phyloP scores from a whole-genome alignment of 2,888 invertebrate genomes.

The Coecobrya sp. region DNA sequence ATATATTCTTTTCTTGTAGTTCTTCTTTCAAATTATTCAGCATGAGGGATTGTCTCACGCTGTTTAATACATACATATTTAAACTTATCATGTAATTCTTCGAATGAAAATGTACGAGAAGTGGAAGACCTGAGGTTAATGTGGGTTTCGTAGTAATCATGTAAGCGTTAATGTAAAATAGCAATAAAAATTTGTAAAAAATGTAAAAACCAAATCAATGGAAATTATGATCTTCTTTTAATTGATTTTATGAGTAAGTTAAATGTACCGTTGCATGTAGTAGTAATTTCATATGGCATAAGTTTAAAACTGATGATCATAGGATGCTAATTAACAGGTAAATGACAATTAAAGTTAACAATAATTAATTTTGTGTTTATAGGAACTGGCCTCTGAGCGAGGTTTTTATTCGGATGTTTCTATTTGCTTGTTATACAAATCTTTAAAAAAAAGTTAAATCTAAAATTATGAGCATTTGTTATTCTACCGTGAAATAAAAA shows the following conservation, averaged over 20 bases:
- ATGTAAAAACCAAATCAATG: too few relatives aligned
- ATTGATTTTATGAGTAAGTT: too few relatives aligned
- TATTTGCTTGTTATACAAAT: constrained; percentile 7
- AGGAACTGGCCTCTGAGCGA: constrained; percentile 77
- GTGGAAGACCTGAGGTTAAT: neutral
- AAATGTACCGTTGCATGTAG: too few relatives aligned
- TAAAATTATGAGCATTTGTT: constrained; percentile 45
- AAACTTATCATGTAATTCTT: too few relatives aligned
- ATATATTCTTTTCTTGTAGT: neutral
- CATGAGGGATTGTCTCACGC: too few relatives aligned
- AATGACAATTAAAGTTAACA: too few relatives aligned
- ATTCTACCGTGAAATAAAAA: constrained; percentile 51
- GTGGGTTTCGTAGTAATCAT: neutral
- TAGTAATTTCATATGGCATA: too few relatives aligned
- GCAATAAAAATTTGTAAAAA: neutral
- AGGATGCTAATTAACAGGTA: too few relatives aligned
- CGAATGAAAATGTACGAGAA: too few relatives aligned
- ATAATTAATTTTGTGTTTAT: constrained; percentile 10
- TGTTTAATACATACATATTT: too few relatives aligned
- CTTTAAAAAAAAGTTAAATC: constrained; percentile 24
- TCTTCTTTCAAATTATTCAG: neutral
- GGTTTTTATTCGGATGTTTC: constrained; percentile 60
- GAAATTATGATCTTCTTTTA: too few relatives aligned
- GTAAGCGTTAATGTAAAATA: neutral
- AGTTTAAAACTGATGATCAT: too few relatives aligned